Base-by-base conservation (phyloP, 2,113 vertebrate genomes). In the Chloropsis cyanopogon region DNA sequence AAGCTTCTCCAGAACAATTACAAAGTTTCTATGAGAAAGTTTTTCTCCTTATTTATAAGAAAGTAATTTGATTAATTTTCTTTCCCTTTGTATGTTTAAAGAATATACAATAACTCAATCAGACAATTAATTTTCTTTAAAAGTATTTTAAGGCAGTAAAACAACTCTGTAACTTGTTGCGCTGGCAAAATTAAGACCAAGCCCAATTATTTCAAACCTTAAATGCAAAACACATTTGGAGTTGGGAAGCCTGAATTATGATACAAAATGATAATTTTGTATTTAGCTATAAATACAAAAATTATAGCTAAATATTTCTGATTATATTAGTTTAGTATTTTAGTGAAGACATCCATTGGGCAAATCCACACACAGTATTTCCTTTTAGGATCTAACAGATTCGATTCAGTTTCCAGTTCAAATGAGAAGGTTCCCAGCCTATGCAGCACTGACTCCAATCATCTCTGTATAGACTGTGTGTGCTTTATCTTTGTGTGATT, bases 221-320 rank as follows among this genome's bases (percentile, higher is more conserved):
- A 86, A 85, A 97, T 91, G 68, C 54, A 92, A 93, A 96, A 92
- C 93, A 95, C 56, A 83, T 94, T 95, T 81, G 88, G 71, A 86
- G 26, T 4, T 61, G 82, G 57, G 76, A 81, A 93, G 47, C 11
- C 35, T 83, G 47, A 9, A 37, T 37, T 37, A 37, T 37, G 8
- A 37, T 37, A 37, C 37, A 37, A 37, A 37, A 37, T 37, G 37
- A 37, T 37, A 37, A 37, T 37, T 37, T 37, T 37, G 8, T 37
- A 37, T 37, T 37, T 37, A 37, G 37, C 37, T 37, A 37, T 37
- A 37, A 37, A 37, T 37, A 37, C 37, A 37, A 79, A 96, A 95
- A 92, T 66, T 90, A 65, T 47, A 90, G 81, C 35, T 91, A 87
- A 91, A 75, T 73, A 42, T 64, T 96, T 96, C 79, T 96, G 71